These are phyloP conservation scores for Xenentodon cancila DNA, from an alignment of 2,797 vertebrate species.

Conservation along the genomic window DNA sequence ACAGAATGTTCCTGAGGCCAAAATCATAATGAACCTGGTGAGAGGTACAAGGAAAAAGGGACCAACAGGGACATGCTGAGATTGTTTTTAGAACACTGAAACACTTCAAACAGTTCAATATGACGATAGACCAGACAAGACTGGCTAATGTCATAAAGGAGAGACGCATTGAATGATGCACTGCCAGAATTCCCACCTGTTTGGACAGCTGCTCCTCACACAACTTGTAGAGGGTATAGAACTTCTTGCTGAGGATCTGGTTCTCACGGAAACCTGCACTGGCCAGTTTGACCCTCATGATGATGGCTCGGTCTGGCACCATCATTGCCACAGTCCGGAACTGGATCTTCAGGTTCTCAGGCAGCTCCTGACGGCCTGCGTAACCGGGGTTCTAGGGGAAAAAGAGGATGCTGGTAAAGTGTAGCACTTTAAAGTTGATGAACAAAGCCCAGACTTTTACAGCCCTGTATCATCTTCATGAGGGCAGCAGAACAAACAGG, in stretches of 20 bases:
- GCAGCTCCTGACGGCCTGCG: conserved; percentile 90
- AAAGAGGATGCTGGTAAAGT: no score
- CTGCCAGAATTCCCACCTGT: conserved; percentile 79
- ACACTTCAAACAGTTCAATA: no score
- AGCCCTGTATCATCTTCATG: no score
- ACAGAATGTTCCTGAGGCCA: conserved; percentile 91
- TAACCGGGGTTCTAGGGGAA: conserved; percentile 81
- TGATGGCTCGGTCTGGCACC: conserved; percentile 90
- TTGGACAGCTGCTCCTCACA: conserved; percentile 95
- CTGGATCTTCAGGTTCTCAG: conserved; percentile 93
- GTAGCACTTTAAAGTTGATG: no score
- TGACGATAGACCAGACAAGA: no score
- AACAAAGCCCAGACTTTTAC: no score
- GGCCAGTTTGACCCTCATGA: conserved; percentile 93
- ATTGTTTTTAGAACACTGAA: neutral
- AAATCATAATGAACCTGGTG: conserved; percentile 94
- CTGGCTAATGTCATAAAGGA: no score
- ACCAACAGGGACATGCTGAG: neutral
- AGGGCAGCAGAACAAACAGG: no score
- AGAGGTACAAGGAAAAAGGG: neutral
- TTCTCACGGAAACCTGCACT: conserved; percentile 92
- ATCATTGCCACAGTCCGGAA: conserved; percentile 95
- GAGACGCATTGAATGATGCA: no score
- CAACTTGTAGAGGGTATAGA: conserved; percentile 90
- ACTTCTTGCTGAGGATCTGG: conserved; percentile 88